These are phyloP conservation scores for Drosophila sordidula DNA, from an alignment of 2,888 invertebrate species.

Conservation along the genomic window DNA sequence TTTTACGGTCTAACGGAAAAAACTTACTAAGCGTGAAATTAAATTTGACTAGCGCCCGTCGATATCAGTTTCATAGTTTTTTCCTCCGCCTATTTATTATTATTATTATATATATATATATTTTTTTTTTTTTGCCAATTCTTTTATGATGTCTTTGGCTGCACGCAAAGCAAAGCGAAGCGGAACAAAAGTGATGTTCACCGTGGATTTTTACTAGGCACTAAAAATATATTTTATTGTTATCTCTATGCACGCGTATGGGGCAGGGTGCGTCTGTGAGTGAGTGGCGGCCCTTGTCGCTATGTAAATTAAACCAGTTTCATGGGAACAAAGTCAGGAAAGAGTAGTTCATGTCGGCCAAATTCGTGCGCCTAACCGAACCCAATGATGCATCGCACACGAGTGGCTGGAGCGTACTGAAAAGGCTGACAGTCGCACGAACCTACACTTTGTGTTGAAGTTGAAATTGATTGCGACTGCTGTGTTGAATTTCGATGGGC, in stretches of 20 bases:
- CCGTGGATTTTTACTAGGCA: constrained; percentile 73
- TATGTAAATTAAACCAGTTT: constrained; percentile 44
- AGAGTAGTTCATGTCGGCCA: background rate
- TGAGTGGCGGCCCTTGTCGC: constrained; percentile 15
- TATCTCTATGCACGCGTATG: constrained; percentile 39
- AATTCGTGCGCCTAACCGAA: background rate
- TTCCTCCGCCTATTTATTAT: constrained; percentile 37
- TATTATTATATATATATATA: constrained; percentile 8
- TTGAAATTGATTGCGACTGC: background rate
- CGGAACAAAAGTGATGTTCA: constrained; percentile 66
- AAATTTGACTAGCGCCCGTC: constrained; percentile 63
- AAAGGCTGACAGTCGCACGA: constrained; percentile 7
- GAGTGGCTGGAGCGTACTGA: constrained; percentile 18
- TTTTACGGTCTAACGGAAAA: constrained; percentile 34
- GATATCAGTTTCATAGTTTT: constrained; percentile 60
- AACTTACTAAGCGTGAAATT: constrained; percentile 73
- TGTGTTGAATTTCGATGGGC: constrained; percentile 29
- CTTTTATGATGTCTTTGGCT: constrained; percentile 49
- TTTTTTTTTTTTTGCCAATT: constrained; percentile 29
- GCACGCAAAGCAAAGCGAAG: constrained; percentile 61
- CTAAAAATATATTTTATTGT: constrained; percentile 76
- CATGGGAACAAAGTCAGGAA: constrained; percentile 4
- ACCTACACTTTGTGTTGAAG: constrained; percentile 20
- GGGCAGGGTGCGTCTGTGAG: constrained; percentile 12
- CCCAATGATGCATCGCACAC: background rate